phyloP scores from a whole-genome alignment of 2,888 invertebrate genomes.

The Hirtodrosophila duncani region DNA sequence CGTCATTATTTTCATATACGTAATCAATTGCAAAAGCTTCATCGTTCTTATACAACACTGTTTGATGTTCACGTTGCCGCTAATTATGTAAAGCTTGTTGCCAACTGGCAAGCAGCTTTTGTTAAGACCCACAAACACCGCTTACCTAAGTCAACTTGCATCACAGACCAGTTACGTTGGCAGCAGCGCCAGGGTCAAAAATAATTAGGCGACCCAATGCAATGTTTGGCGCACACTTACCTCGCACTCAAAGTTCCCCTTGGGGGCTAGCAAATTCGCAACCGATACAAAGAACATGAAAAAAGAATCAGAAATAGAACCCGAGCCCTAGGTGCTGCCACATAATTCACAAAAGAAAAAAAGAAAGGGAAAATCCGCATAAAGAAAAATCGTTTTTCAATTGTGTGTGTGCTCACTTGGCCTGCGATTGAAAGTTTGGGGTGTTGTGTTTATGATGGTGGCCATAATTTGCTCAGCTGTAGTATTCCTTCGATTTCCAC shows the following conservation, averaged over 20 bases:
- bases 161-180: constrained; percentile 68
- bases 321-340: constrained; percentile 58
- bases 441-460: constrained; percentile 19
- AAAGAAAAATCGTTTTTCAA: constrained; percentile 67
- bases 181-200: constrained; percentile 36
- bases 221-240: constrained; percentile 22
- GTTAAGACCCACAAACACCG: no score
- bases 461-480: constrained; percentile 34
- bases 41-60: no score
- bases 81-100: no score
- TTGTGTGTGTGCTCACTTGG: constrained; percentile 20
- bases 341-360: constrained; percentile 52
- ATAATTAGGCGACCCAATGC: constrained; percentile 59
- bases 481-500: not conserved
- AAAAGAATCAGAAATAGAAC: constrained; percentile 40
- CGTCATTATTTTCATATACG: no score
- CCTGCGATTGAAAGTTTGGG: constrained; percentile 14
- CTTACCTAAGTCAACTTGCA: constrained; percentile 42
- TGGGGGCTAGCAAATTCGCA: constrained; percentile 16
- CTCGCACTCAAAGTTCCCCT: no score
- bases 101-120: no score
- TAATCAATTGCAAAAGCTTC: no score
- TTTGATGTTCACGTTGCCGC: no score
- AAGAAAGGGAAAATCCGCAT: constrained; percentile 31
- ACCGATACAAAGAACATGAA: constrained; percentile 32